A percentile compares a stretch with the other conserved stretches of the same genome.
Evolutionary conservation across 2,888 invertebrate genomes (phyloP).

Genomic region (Trilocha varians): DNA sequence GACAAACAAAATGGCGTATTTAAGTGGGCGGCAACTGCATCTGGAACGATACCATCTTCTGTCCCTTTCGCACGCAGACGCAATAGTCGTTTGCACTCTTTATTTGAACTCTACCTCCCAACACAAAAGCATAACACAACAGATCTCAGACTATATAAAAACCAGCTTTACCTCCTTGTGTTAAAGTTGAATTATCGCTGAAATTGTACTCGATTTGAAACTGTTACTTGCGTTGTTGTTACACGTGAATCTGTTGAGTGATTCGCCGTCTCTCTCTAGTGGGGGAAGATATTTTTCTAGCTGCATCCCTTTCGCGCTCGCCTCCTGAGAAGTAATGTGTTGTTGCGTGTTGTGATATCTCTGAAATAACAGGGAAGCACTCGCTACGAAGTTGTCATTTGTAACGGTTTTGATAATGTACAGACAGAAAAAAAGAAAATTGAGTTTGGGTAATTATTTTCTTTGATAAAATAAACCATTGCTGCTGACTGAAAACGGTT

Average conservation of each 20-base stretch:
- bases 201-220: background rate
- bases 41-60: constrained; percentile 39
- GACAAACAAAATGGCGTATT: constrained; percentile 73
- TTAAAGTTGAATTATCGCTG: constrained; percentile 21
- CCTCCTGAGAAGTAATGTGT: constrained; percentile 70
- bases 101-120: background rate
- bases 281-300: constrained; percentile 48
- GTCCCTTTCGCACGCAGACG: constrained; percentile 44
- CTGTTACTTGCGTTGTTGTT: background rate
- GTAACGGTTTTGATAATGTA: constrained; percentile 62
- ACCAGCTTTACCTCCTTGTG: constrained; percentile 10
- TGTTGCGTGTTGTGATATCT: constrained; percentile 75
- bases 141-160: constrained; percentile 21
- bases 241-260: constrained; percentile 58
- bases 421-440: constrained; percentile 36
- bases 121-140: constrained; percentile 7
- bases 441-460: too few species aligned
- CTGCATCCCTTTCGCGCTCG: constrained; percentile 47
- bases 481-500: too few species aligned
- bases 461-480: too few species aligned
- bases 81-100: constrained; percentile 12
- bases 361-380: constrained; percentile 74
- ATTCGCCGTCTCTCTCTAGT: constrained; percentile 43
- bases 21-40: constrained; percentile 71
- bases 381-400: constrained; percentile 73